These are phyloP conservation scores for Gephyroberyx darwinii DNA, from an alignment of 2,797 vertebrate genomes.

Conservation along the genomic window DNA sequence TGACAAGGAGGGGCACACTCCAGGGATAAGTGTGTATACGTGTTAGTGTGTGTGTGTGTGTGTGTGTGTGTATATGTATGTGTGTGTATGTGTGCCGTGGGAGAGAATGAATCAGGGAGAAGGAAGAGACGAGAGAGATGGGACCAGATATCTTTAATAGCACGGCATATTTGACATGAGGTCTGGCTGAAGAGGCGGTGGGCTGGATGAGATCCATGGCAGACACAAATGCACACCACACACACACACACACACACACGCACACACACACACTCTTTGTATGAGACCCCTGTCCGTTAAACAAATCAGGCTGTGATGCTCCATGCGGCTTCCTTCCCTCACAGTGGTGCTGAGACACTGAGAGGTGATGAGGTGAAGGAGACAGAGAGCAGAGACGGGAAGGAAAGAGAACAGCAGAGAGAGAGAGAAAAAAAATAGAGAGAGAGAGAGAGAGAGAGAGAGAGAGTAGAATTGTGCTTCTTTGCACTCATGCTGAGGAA, in stretches of 20 bases:
- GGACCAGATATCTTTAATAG: slow-evolving; percentile 66
- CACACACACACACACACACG: slow-evolving; percentile 40
- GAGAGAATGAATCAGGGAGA: slow-evolving; percentile 53
- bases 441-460: slow-evolving; percentile 5
- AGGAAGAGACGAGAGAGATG: slow-evolving; percentile 42
- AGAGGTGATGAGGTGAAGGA: slow-evolving; percentile 81
- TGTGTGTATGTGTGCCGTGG: slow-evolving; percentile 50
- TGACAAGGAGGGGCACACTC: slow-evolving; percentile 76
- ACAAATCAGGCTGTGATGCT: slow-evolving; percentile 70
- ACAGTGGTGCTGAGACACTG: slow-evolving; percentile 54
- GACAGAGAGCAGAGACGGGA: slow-evolving; percentile 74
- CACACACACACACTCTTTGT: slow-evolving; percentile 34
- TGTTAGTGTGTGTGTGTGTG: slow-evolving; percentile 39
- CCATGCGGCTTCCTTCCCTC: slow-evolving; percentile 55
- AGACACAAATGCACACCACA: neutral
- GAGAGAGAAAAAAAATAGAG: slow-evolving; percentile 24
- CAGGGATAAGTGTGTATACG: slow-evolving; percentile 65
- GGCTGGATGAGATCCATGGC: slow-evolving; percentile 46
- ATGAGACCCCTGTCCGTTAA: slow-evolving; percentile 47
- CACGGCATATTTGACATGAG: slow-evolving; percentile 64
- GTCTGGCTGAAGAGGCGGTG: slow-evolving; percentile 57
- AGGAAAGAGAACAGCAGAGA: slow-evolving; percentile 46
- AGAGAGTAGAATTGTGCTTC: slow-evolving; percentile 51
- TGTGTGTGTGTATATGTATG: slow-evolving; percentile 46
- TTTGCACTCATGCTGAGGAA: slow-evolving; percentile 35